Conservation (phyloP, 2,797 vertebrate species). For the Falco novaeseelandiae region DNA sequence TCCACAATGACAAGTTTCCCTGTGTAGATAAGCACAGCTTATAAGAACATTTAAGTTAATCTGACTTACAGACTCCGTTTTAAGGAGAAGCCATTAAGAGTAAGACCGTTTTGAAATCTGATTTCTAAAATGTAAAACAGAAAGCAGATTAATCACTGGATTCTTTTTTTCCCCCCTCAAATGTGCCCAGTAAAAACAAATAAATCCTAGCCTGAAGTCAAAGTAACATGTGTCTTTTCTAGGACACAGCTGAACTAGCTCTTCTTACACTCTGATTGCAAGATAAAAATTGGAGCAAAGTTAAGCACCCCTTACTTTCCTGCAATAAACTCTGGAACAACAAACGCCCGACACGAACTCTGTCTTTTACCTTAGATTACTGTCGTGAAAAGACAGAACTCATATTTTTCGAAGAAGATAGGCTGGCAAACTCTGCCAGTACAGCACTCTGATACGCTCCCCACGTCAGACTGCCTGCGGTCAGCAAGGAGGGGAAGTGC, state of each 20-base stretch:
- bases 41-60: background rate
- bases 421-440: background rate
- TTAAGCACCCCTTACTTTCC: background rate
- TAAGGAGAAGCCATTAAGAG: background rate
- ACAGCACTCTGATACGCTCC: accelerated
- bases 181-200: background rate
- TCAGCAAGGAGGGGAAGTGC: background rate
- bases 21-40: background rate
- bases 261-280: background rate
- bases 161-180: background rate
- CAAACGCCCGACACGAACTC: background rate
- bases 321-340: background rate
- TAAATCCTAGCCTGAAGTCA: background rate
- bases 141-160: background rate
- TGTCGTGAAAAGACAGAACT: background rate
- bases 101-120: background rate
- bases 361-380: background rate
- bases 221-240: background rate
- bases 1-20: background rate
- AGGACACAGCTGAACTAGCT: background rate
- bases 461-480: background rate
- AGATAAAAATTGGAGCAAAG: background rate
- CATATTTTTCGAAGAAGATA: background rate
- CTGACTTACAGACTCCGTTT: background rate
- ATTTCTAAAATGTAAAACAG: background rate